phyloP scores from a whole-genome alignment of 2,113 vertebrate species.

The Cochlearius cochlearius region DNA sequence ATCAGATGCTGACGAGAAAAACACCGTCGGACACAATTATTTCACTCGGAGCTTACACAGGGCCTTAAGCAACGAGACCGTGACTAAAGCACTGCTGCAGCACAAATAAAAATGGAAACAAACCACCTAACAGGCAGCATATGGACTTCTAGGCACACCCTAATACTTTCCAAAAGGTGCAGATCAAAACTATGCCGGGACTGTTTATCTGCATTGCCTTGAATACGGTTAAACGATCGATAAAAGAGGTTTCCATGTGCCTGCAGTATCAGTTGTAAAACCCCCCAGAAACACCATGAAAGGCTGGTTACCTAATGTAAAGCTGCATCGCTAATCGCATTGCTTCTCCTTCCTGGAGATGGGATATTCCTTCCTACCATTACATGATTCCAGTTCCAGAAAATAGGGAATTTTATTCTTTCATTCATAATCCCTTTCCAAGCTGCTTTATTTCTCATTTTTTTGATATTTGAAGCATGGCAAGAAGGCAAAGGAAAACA shows the following conservation, averaged over 20 bases:
- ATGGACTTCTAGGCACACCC: not conserved
- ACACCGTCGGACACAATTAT: not conserved
- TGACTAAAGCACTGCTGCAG: not conserved
- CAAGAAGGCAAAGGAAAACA: not conserved
- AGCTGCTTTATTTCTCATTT: not conserved
- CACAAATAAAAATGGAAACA: not conserved
- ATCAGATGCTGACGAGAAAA: not conserved
- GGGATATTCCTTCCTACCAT: not conserved
- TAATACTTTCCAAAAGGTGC: rapidly evolving
- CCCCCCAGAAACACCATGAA: not conserved
- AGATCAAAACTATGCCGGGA: not conserved
- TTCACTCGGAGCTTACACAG: not conserved
- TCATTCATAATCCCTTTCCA: not conserved
- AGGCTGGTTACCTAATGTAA: not conserved
- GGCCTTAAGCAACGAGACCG: not conserved
- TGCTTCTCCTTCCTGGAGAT: not conserved
- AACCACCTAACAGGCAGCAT: not conserved
- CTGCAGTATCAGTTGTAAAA: not conserved
- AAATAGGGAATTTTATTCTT: rapidly evolving
- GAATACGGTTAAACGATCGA: rapidly evolving
- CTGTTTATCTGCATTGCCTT: not conserved
- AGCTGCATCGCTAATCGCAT: not conserved
- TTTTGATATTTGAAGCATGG: not conserved
- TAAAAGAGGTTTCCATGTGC: not conserved
- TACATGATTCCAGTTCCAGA: not conserved